phyloP scores from a whole-genome alignment of 2,888 invertebrate genomes.

The Elmis aenea region DNA sequence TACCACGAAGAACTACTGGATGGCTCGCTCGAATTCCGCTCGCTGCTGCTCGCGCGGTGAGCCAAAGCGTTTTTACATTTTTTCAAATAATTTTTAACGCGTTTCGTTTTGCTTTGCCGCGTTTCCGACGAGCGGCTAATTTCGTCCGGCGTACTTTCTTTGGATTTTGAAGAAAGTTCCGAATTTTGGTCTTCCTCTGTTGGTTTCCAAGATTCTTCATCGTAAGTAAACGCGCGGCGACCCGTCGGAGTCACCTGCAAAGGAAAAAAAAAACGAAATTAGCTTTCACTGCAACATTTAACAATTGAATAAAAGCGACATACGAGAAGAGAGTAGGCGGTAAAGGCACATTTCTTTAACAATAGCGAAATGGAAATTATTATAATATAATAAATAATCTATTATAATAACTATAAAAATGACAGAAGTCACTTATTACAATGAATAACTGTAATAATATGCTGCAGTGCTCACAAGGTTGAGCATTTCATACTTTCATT shows the following conservation, averaged over 20 bases:
- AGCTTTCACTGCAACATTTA: conserved; percentile 8
- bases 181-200: conserved; percentile 31
- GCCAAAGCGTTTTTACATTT: conserved; percentile 50
- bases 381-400: conserved; percentile 19
- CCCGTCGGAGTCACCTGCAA: conserved; percentile 46
- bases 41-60: conserved; percentile 25
- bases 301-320: conserved; percentile 1
- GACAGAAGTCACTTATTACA: conserved; percentile 18
- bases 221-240: conserved; percentile 39
- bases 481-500: conserved; percentile 12
- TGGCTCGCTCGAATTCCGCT: conserved; percentile 8
- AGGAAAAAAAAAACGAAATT: conserved; percentile 17
- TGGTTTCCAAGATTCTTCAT: conserved; percentile 45
- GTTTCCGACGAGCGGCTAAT: conserved; percentile 42
- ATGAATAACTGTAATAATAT: conserved; percentile 17
- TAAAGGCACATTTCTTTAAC: conserved; percentile 3
- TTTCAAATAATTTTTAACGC: conserved; percentile 52
- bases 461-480: conserved; percentile 11
- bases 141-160: conserved; percentile 30
- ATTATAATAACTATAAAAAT: conserved; percentile 22
- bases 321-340: conserved; percentile 8
- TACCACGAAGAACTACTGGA: conserved; percentile 34
- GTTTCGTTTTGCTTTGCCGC: conserved; percentile 51
- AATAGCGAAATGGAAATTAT: conserved; percentile 12
- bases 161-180: conserved; percentile 9